These are phyloP conservation scores for Cantharis rufa DNA, from an alignment of 2,888 invertebrate species.

Conservation along the genomic window DNA sequence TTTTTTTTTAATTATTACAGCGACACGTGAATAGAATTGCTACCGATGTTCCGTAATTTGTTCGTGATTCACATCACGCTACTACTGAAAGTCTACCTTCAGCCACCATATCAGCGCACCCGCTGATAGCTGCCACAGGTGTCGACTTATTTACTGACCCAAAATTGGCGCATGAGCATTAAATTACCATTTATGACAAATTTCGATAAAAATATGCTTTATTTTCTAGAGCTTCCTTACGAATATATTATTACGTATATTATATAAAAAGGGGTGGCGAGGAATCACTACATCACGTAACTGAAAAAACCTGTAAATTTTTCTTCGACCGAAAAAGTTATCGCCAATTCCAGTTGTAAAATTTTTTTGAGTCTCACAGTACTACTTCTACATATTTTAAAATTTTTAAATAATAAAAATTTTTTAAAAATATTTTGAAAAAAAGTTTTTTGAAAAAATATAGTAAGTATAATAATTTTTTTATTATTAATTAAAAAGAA, in stretches of 20 bases:
- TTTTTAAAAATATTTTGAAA: no score
- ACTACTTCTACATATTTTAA: no score
- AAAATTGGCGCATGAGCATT: constrained; percentile 2
- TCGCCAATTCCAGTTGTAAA: no score
- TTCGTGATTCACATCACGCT: constrained; percentile 1
- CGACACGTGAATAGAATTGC: neutral
- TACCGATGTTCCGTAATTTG: constrained; percentile 2
- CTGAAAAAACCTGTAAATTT: no score
- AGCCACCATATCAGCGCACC: constrained; percentile 4
- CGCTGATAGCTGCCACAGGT: constrained; percentile 4
- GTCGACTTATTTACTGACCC: constrained; percentile 3
- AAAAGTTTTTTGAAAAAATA: no score
- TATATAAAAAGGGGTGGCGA: no score
- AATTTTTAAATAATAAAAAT: no score
- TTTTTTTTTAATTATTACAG: neutral
- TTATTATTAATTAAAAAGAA: no score
- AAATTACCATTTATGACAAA: neutral
- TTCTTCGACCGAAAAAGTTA: no score
- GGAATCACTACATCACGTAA: no score
- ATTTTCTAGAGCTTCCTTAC: neutral
- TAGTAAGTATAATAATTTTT: no score
- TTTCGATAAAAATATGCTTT: neutral
- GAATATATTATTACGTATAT: neutral
- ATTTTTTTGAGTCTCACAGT: no score
- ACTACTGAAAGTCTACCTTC: constrained; percentile 1